Percentiles rank a stretch among this genome's conserved stretches.
Conservation (phyloP, 2,113 vertebrate species). For the Corythornis vintsioides region DNA sequence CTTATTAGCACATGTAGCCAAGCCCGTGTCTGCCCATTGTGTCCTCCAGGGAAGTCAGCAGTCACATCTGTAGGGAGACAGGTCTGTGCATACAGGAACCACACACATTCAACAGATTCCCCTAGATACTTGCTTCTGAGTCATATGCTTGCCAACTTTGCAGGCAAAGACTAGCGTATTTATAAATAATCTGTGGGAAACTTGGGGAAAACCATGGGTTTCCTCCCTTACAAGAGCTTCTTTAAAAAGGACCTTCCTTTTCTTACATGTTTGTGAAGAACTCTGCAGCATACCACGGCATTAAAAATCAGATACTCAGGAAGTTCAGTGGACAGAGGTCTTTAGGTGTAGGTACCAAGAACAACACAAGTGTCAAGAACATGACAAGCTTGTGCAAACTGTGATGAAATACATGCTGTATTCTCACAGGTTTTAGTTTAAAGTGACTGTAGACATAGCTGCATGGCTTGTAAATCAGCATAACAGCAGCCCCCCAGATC, state of each 20-base stretch:
- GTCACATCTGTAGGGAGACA: neutral
- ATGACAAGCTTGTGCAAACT: neutral
- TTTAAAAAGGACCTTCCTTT: neutral
- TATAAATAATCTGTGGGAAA: constrained; percentile 45
- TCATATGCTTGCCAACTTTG: constrained; percentile 14
- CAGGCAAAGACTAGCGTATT: constrained; percentile 26
- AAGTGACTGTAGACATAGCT: neutral
- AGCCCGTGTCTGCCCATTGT: neutral
- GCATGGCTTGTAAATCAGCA: neutral
- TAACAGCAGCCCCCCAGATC: neutral
- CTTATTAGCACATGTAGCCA: neutral
- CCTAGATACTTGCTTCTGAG: neutral
- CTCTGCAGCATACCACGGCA: neutral
- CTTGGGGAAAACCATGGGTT: neutral
- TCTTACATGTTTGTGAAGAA: neutral
- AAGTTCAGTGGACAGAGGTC: neutral
- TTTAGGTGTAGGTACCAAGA: neutral
- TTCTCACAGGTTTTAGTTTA: neutral
- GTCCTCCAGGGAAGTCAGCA: neutral
- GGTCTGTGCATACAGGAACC: neutral
- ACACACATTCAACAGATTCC: neutral
- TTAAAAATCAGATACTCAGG: neutral
- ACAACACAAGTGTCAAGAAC: neutral
- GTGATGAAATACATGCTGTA: neutral
- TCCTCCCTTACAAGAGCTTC: neutral